Conservation (phyloP, 2,113 vertebrate species). For the Bucco capensis region DNA sequence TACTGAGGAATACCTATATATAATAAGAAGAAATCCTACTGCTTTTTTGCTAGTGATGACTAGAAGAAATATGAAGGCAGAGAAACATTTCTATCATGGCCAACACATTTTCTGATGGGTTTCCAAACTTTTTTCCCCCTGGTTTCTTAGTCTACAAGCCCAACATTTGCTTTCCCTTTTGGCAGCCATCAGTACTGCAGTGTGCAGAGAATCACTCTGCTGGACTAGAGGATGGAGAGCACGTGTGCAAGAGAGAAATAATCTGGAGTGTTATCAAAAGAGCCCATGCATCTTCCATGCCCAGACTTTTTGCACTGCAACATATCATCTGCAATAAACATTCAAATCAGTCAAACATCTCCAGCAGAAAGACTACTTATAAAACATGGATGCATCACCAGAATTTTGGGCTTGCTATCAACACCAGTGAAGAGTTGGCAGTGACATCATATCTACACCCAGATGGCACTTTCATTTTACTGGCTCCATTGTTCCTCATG, state of each 20-base stretch:
- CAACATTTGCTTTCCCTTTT: slow-evolving; percentile 15
- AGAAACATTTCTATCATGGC: not conserved
- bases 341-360: slow-evolving; percentile 69
- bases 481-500: slow-evolving; percentile 67
- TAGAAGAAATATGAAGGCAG: slow-evolving; percentile 35
- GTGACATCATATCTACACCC: slow-evolving; percentile 70
- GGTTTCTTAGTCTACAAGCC: not conserved
- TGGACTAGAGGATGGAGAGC: not conserved
- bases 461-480: slow-evolving; percentile 74
- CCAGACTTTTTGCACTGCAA: slow-evolving; percentile 60
- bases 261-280: slow-evolving; percentile 31
- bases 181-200: not conserved
- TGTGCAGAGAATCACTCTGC: not conserved
- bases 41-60: slow-evolving; percentile 27
- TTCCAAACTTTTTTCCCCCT: not conserved
- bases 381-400: slow-evolving; percentile 62
- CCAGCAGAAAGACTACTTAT: slow-evolving; percentile 58
- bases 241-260: not conserved
- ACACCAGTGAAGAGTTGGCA: slow-evolving; percentile 68
- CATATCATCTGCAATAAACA: slow-evolving; percentile 69
- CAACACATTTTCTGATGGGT: not conserved
- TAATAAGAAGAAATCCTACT: slow-evolving; percentile 29
- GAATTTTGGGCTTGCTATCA: slow-evolving; percentile 70
- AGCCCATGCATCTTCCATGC: not conserved
- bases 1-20: slow-evolving; percentile 5